Evolutionary conservation across 2,797 vertebrate species (phyloP), one percentile per base, ranked within the genome.

Genomic region (Notolepis coatsorum): DNA sequence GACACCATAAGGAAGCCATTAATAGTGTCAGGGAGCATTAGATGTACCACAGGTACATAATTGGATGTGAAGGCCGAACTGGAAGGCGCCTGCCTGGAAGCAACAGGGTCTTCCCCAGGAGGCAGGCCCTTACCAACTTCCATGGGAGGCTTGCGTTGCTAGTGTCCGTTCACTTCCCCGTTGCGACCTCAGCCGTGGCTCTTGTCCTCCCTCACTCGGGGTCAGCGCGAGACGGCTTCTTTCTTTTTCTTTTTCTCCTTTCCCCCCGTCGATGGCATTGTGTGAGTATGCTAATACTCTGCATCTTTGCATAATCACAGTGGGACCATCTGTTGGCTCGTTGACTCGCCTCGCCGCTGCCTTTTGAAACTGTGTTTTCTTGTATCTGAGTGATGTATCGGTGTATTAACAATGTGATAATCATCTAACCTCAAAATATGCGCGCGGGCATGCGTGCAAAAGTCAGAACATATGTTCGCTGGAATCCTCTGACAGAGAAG

Each of bases 1-100:
- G 85, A 90, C 91, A 90, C 82, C 90, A 92, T 93, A 91, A 93
- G 88, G 90, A 88, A 92, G 75, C 80, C 90, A 91, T 93, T 94
- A 93, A 92, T 91, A 91, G 90, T 91, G 89, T 92, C 90, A 92
- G 82, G 84, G 90, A 88, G 87, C 86, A 91, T 93, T 92, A 93
- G 88, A 71, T 79, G 51, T 89, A 88, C 83, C 82, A 84, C 80
- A 81, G 90, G 75, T 89, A 82, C 80, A 92, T 91, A 92, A 91
- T 84, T 92, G 87, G 80, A 91, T 87, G 76, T 91, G 84, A 91
- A 90, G 84, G 82, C 85, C 90, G 84, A 89, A 91, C 85, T 85
- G 84, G n/a, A 89, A 88, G 86, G 86, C 84, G 92, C 90, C 91
- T 94, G 86, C 85, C 85, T 86, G 60, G 89, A 91, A 90, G 82